Base-by-base conservation (phyloP, 1,140 invertebrate genomes). In the Apis cerana region DNA sequence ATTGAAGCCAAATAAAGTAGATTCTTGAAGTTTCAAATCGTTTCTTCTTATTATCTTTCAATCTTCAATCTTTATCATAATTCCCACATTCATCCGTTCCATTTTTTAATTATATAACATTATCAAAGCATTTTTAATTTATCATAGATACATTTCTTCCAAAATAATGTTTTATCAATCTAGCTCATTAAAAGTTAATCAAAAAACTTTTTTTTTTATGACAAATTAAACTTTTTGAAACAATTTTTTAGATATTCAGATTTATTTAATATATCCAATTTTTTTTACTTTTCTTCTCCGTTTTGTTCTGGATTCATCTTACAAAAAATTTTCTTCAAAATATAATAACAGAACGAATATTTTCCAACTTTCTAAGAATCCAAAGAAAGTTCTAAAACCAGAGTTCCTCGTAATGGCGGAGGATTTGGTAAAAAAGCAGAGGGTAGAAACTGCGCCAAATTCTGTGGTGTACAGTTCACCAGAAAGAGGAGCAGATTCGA, bases 1-100 rank as follows among this genome's bases (percentile, higher is more conserved):
- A 80, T 68, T 61, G 48, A 85, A 82, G 87, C 84, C 84, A 89
- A 89, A 89, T 89, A 89, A 89, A 89, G 79, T 86, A 88, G 81
- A 11, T 69, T 78, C 75, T 62, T 70, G 23, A 64, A 77, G 50
- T 43, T 86, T 52, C 52, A 13, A 21, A 52, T 11, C 43, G 56
- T 15, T 27, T 52, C 1, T 13, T 27, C 52, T 13, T 61, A 17
- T 69, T 13, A 33, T 17, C n/a, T 23, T 62, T 15, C 4, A 33
- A 13, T 48, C 17, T 27, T 23, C 19, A 58, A n/a, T n/a, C 33
- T 64, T 27, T 9, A 19, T 19, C 10, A 2, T 7, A 12, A 48
- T n/a, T 50, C 56, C 27, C 9, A 13, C 15, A 23, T 48, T 21
- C n/a, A n/a, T 58, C 17, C 12, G 15, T 43, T 72, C 27, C 23